Percentiles rank a stretch among this genome's conserved stretches.
phyloP scores from a whole-genome alignment of 2,888 invertebrate genomes.

The Ornithoptera priamus region DNA sequence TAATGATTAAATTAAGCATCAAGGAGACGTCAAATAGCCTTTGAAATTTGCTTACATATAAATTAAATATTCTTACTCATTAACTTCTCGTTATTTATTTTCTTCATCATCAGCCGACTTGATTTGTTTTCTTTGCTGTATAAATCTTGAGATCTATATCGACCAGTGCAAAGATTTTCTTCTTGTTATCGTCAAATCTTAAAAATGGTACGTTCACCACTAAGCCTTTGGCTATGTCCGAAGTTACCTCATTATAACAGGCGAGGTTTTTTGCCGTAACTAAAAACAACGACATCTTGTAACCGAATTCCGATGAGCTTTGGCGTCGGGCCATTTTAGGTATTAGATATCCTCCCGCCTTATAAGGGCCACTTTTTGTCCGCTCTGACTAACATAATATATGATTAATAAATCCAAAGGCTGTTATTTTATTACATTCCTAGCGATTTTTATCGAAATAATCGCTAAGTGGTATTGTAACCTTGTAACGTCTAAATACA shows the following conservation, averaged over 20 bases:
- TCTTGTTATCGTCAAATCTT: background rate
- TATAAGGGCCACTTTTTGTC: conserved; percentile 23
- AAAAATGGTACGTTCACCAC: background rate
- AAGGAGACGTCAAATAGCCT: too few relatives aligned
- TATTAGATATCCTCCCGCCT: conserved; percentile 25
- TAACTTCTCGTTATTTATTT: background rate
- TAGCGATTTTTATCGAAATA: background rate
- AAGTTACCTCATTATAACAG: conserved; percentile 24
- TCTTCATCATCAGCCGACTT: background rate
- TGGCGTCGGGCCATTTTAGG: conserved; percentile 29
- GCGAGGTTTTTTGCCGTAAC: conserved; percentile 18
- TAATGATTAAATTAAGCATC: too few relatives aligned
- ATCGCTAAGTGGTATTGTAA: background rate
- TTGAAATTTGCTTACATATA: too few relatives aligned
- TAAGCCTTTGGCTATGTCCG: conserved; percentile 6
- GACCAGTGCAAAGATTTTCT: background rate
- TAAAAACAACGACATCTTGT: conserved; percentile 27
- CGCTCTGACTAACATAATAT: conserved; percentile 7
- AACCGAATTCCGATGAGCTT: conserved; percentile 27
- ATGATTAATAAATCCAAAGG: conserved; percentile 23
- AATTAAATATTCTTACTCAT: background rate
- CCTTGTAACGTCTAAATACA: background rate
- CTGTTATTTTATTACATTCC: conserved; percentile 21
- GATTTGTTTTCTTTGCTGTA: too few relatives aligned
- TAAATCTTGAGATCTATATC: too few relatives aligned